A percentile compares a stretch with the other conserved stretches of the same genome.
Conservation (phyloP, 1,140 invertebrate species). For the Saxidomus purpurata region DNA sequence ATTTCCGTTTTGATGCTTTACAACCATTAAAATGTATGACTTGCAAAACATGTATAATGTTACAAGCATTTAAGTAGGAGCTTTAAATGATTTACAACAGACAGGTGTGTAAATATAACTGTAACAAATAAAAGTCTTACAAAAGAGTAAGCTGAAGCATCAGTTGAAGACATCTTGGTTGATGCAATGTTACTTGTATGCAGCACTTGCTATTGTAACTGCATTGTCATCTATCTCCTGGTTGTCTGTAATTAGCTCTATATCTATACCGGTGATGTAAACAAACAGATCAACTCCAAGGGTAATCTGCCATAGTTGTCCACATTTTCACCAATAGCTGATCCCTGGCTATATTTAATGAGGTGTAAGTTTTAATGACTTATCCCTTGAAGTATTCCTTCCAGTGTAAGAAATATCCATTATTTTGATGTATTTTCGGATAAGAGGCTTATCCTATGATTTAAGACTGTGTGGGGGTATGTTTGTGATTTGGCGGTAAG, state of each 20-base stretch:
- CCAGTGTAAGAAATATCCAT: conserved; percentile 21
- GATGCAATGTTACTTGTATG: no score
- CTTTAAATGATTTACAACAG: no score
- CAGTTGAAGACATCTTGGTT: no score
- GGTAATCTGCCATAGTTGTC: conserved; percentile 21
- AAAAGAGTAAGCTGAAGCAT: no score
- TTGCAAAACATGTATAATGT: no score
- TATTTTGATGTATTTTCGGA: conserved; percentile 29
- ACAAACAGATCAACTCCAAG: not conserved
- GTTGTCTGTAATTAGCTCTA: conserved; percentile 26
- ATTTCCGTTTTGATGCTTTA: no score
- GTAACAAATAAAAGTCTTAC: no score
- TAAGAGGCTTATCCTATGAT: conserved; percentile 61
- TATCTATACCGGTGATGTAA: conserved; percentile 26
- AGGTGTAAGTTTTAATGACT: conserved; percentile 33
- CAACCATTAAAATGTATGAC: no score
- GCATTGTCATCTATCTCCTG: conserved; percentile 23
- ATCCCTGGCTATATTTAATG: conserved; percentile 34
- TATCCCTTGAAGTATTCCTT: conserved; percentile 31
- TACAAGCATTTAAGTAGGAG: no score
- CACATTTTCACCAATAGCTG: not conserved
- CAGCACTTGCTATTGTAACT: not conserved
- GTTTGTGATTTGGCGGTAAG: conserved; percentile 21
- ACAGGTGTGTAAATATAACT: no score
- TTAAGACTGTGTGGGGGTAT: conserved; percentile 15